Evolutionary conservation across 2,888 invertebrate genomes (phyloP).

Genomic region (Rotaria sp.): DNA sequence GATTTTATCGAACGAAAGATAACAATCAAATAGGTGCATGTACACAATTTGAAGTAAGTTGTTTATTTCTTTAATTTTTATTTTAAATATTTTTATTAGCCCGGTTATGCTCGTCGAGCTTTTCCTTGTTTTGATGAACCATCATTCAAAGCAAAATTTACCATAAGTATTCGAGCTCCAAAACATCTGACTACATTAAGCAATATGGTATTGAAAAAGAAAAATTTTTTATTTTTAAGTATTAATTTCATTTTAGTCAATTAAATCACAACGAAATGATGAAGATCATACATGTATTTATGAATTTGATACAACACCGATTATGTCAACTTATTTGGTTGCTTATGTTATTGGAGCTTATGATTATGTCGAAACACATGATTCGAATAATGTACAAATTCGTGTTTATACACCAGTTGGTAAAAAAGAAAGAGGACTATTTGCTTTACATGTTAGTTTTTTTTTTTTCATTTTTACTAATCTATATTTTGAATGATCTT

Average conservation of each 20-base stretch:
- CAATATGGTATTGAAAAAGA: constrained; percentile 65
- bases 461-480: neutral
- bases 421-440: constrained; percentile 80
- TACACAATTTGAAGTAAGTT: constrained; percentile 36
- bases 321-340: constrained; percentile 90
- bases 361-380: constrained; percentile 77
- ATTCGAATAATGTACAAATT: constrained; percentile 68
- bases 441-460: constrained; percentile 71
- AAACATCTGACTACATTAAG: constrained; percentile 73
- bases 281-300: constrained; percentile 55
- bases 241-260: neutral
- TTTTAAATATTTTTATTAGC: neutral
- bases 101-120: constrained; percentile 65
- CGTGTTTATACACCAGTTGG: constrained; percentile 68
- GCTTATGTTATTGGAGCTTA: constrained; percentile 89
- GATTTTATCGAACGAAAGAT: constrained; percentile 33
- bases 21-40: constrained; percentile 13
- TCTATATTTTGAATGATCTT: neutral
- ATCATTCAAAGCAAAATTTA: constrained; percentile 74
- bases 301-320: constrained; percentile 73
- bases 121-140: constrained; percentile 91
- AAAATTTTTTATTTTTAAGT: neutral
- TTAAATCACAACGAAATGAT: neutral
- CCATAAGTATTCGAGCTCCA: constrained; percentile 73
- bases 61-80: neutral